Conservation (phyloP, 2,888 invertebrate species). For the Pecten maximus region DNA sequence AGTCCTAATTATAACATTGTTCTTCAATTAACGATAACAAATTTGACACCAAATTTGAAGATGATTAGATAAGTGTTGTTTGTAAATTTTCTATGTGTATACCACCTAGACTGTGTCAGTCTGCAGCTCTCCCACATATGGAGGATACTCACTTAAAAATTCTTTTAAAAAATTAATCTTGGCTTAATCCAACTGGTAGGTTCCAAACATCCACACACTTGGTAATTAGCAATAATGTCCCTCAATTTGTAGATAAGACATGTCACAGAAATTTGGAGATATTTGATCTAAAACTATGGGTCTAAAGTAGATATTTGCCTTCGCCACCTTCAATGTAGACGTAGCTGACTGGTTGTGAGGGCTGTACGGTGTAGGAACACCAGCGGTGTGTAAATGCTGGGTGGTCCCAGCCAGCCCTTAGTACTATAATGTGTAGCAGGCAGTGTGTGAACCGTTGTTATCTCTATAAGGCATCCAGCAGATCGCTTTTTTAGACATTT, state of each 20-base stretch:
- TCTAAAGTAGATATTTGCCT: not conserved
- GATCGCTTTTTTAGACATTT: constrained; percentile 32
- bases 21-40: not conserved
- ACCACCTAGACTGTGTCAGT: not conserved
- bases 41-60: not conserved
- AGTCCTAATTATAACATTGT: not conserved
- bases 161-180: constrained; percentile 13
- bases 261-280: not conserved
- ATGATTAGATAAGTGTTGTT: not conserved
- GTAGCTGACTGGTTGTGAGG: constrained; percentile 7
- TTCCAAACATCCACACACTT: not conserved
- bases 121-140: not conserved
- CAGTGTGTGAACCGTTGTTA: constrained; percentile 21
- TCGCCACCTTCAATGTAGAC: not conserved
- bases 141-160: not conserved
- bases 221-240: not conserved
- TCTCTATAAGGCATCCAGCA: constrained; percentile 8
- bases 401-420: not conserved
- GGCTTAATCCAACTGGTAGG: not conserved
- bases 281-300: not conserved
- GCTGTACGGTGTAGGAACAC: not conserved
- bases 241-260: constrained; percentile 1
- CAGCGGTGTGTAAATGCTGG: constrained; percentile 9
- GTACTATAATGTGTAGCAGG: not conserved
- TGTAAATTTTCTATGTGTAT: not conserved